phyloP scores from a whole-genome alignment of 2,888 invertebrate genomes.

The Sphaerophoria taeniata region DNA sequence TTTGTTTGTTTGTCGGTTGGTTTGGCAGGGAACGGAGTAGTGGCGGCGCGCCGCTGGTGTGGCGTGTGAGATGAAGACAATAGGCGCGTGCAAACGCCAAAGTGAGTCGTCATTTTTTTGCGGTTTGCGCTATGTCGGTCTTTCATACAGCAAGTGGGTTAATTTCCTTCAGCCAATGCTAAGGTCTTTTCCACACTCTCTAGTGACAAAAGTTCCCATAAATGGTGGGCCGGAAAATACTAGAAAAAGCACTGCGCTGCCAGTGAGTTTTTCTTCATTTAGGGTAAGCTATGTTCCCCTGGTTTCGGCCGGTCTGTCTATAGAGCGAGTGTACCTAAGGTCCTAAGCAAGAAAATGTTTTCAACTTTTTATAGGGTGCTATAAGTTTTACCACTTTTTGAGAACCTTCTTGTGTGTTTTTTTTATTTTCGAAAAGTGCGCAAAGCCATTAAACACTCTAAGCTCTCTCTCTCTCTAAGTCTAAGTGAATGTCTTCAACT shows the following conservation, averaged over 20 bases:
- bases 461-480: conserved; percentile 18
- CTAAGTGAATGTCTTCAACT: conserved; percentile 12
- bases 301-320: not conserved
- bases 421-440: conserved; percentile 49
- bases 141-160: conserved; percentile 61
- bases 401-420: not conserved
- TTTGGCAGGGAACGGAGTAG: not conserved
- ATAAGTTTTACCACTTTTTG: not conserved
- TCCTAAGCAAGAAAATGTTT: too few species aligned
- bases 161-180: conserved; percentile 71
- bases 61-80: conserved; percentile 63
- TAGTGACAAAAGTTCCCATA: conserved; percentile 66
- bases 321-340: not conserved
- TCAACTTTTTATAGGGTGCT: not conserved
- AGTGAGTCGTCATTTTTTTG: not conserved
- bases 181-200: conserved; percentile 53
- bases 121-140: not conserved
- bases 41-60: not conserved
- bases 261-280: conserved; percentile 28
- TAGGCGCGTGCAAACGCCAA: conserved; percentile 64
- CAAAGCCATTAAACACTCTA: conserved; percentile 47
- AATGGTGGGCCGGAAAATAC: conserved; percentile 36
- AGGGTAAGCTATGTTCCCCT: not conserved
- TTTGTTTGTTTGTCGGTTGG: conserved; percentile 39
- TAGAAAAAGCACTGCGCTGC: conserved; percentile 33